Percentiles rank a stretch among this genome's conserved stretches.
phyloP scores from a whole-genome alignment of 2,888 invertebrate genomes.

The Tetranychus piercei region DNA sequence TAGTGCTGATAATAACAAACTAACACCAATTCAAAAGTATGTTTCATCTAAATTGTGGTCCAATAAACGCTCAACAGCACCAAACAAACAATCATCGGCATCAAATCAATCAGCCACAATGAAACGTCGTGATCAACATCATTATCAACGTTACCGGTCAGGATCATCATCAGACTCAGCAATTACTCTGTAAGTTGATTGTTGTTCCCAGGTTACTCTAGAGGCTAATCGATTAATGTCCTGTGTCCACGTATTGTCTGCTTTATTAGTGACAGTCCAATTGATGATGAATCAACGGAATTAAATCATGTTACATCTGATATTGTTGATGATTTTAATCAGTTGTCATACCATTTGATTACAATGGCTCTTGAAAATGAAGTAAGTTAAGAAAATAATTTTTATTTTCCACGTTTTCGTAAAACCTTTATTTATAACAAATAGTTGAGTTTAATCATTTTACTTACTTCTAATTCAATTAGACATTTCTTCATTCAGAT shows the following conservation, averaged over 20 bases:
- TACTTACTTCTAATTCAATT: not conserved
- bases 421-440: not conserved
- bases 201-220: no score
- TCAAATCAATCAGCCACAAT: not conserved
- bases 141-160: conserved; percentile 13
- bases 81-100: not conserved
- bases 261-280: not conserved
- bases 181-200: conserved; percentile 11
- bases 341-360: not conserved
- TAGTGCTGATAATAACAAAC: not conserved
- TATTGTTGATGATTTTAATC: not conserved
- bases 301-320: not conserved
- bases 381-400: not conserved
- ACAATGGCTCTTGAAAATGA: not conserved
- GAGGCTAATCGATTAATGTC: no score
- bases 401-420: no score
- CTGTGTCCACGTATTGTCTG: no score
- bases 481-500: not conserved
- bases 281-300: not conserved
- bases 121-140: not conserved
- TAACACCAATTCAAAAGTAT: not conserved
- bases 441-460: not conserved
- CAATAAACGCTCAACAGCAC: not conserved
- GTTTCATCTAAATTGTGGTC: not conserved
- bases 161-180: conserved; percentile 17